Conservation (phyloP, 2,113 vertebrate species). For the Halichoeres trimaculatus region DNA sequence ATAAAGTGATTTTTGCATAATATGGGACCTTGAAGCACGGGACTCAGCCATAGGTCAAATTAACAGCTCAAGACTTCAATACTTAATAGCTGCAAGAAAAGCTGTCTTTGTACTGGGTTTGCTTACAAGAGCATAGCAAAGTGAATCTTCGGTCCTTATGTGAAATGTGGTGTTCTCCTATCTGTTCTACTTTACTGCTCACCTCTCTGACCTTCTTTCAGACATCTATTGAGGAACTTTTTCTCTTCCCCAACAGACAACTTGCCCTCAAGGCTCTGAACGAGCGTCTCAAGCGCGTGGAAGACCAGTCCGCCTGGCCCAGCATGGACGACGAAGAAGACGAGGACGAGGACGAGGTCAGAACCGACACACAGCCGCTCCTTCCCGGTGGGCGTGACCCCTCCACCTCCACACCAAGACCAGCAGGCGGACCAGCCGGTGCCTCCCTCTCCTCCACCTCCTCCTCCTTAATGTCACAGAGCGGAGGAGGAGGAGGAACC, state of each 20-base stretch:
- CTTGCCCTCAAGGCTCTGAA: conserved; percentile 97
- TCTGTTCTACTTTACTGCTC: too few relatives aligned
- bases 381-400: conserved; percentile 74
- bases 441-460: conserved; percentile 68
- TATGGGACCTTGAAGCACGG: too few relatives aligned
- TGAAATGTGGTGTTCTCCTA: too few relatives aligned
- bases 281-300: conserved; percentile 94
- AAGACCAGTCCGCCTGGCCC: conserved; percentile 96
- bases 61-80: too few relatives aligned
- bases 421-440: conserved; percentile 50
- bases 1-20: too few relatives aligned
- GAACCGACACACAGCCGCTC: conserved; percentile 81
- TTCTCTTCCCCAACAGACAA: conserved; percentile 83
- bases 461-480: conserved; percentile 49
- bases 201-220: too few relatives aligned
- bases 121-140: too few relatives aligned
- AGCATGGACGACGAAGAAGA: conserved; percentile 98
- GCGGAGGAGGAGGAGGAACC: conserved; percentile 47
- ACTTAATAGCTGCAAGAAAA: too few relatives aligned
- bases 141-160: too few relatives aligned
- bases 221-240: too few relatives aligned
- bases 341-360: conserved; percentile 88
- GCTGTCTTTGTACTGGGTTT: too few relatives aligned
- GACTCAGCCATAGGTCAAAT: too few relatives aligned
- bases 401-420: conserved; percentile 55